These are phyloP conservation scores for Heliconius hortense DNA, from an alignment of 2,888 invertebrate species.

Conservation along the genomic window DNA sequence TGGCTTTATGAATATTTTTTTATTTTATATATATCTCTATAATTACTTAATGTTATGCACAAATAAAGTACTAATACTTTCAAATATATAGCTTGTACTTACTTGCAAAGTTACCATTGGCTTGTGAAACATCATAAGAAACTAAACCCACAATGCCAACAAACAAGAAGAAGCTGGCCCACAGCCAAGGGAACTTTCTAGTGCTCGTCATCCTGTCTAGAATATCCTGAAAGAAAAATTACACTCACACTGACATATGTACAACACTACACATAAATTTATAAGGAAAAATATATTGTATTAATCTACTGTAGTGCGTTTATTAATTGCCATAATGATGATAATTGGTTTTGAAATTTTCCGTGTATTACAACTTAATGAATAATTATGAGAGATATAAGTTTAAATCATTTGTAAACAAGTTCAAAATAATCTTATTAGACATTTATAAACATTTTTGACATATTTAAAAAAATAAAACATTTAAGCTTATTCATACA, in stretches of 20 bases:
- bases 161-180: conserved; percentile 83
- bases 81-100: conserved; percentile 53
- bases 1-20: not conserved
- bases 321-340: not conserved
- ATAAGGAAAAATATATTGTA: not conserved
- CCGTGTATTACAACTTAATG: not conserved
- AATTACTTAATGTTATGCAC: not conserved
- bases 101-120: conserved; percentile 86
- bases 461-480: not conserved
- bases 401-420: not conserved
- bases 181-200: conserved; percentile 85
- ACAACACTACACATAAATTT: not conserved
- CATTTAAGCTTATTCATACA: not conserved
- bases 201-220: conserved; percentile 80
- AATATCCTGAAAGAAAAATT: conserved; percentile 65
- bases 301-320: not conserved
- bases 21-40: not conserved
- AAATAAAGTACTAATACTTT: not conserved
- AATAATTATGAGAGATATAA: not conserved
- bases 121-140: conserved; percentile 84
- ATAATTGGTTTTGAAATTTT: not conserved
- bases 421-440: not conserved
- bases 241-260: not conserved
- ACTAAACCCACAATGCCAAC: conserved; percentile 83
- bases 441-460: not conserved